Base-by-base conservation (phyloP, 2,888 invertebrate genomes). In the Athalia circularis region DNA sequence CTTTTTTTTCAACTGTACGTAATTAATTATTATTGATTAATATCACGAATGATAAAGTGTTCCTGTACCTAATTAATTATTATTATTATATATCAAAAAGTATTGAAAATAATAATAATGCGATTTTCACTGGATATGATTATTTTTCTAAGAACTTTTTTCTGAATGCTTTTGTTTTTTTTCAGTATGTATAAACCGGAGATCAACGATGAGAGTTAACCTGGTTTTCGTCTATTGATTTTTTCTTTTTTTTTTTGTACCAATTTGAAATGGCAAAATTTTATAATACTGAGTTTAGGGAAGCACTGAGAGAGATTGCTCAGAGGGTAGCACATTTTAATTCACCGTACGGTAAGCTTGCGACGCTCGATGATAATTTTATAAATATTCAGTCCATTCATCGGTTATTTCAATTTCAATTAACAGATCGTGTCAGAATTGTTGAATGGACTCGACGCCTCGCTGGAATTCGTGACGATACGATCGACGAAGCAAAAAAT, bases 381-480 rank as follows among this genome's bases (percentile, higher is more conserved):
- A 52, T 52, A 1, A 52, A 52, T 9, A 52, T 52, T 52, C 52
- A 11, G 7, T 52, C 11, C 43, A 11, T 45, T 65, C 11, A 9
- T 43, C 65, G 43, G 48, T 45, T 65, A 7, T 48, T 13, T 13
- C 4, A 59, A 2, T 7, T 72, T 45, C 6, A 15, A 13, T n/a
- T 13, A 9, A 48, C 61, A 84, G 93, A 93, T 86, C 90, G 93
- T 64, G 92, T 93, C 6, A 87, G 92, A 80, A 91, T 91, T 80
- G 90, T 91, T 43, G 92, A 93, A 86, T 93, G 93, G 93, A 86
- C 90, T 3, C 87, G 92, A 79, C 92, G 91, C 85, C 84, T 93
- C 5, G 86, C 90, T 3, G 88, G 89, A 54, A 83, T 92, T 65
- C 88, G 91, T 4, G 91, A 91, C 65, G 90, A 91, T 70, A 89